Conservation (phyloP, 2,888 invertebrate species). For the Leucania comma region DNA sequence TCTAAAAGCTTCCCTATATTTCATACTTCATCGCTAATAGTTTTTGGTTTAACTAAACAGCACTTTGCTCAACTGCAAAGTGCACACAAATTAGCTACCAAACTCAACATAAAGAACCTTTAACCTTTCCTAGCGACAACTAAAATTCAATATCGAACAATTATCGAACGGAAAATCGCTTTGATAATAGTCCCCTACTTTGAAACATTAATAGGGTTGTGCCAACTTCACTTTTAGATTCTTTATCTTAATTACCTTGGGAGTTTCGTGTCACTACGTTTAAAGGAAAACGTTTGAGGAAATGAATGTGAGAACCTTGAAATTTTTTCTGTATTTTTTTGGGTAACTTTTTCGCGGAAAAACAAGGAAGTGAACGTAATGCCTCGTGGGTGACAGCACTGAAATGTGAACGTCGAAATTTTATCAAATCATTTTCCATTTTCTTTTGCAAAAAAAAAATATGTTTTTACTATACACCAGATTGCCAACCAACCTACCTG, state of each 20-base stretch:
- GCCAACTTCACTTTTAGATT: conserved; percentile 52
- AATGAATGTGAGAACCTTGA: conserved; percentile 6
- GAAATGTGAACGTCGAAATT: neutral
- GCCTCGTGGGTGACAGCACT: neutral
- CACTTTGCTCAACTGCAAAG: conserved; percentile 43
- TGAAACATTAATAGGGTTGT: conserved; percentile 60
- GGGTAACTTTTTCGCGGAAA: neutral
- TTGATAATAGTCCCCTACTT: conserved; percentile 68
- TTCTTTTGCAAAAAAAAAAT: neutral
- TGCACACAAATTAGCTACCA: conserved; percentile 60
- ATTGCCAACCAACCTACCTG: too few species aligned
- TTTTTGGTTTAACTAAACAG: conserved; percentile 25
- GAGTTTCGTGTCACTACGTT: conserved; percentile 35
- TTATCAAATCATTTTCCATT: neutral
- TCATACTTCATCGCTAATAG: conserved; percentile 30
- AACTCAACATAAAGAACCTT: conserved; percentile 51
- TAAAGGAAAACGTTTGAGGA: conserved; percentile 29
- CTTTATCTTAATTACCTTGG: conserved; percentile 54
- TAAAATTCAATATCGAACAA: conserved; percentile 70
- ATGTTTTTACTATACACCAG: too few species aligned
- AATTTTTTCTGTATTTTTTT: neutral
- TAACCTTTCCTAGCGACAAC: conserved; percentile 54
- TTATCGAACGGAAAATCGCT: conserved; percentile 67
- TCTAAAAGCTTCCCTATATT: conserved; percentile 4
- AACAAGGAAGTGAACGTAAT: neutral